phyloP scores from a whole-genome alignment of 2,888 invertebrate species.

The Ennomos fuscantarius region DNA sequence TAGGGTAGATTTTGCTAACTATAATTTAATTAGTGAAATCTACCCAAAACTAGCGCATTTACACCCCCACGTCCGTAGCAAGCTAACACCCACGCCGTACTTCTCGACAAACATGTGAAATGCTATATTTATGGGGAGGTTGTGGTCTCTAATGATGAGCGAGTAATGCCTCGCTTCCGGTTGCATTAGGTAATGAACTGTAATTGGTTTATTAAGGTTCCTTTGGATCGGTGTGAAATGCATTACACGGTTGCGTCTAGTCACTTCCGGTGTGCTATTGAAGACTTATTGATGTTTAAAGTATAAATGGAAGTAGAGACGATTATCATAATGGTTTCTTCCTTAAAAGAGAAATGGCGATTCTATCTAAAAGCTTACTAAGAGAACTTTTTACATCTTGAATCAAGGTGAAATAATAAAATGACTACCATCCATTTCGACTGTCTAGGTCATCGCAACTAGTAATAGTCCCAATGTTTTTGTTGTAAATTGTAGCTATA shows the following conservation, averaged over 20 bases:
- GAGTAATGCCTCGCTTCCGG: constrained; percentile 79
- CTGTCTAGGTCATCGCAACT: too few species aligned
- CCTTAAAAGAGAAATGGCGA: not conserved
- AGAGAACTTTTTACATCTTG: too few species aligned
- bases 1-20: too few species aligned
- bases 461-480: too few species aligned
- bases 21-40: constrained; percentile 3
- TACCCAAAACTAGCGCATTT: constrained; percentile 14
- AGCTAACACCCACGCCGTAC: constrained; percentile 46
- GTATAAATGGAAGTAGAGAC: constrained; percentile 24
- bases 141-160: constrained; percentile 79
- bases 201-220: constrained; percentile 79
- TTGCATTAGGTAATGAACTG: constrained; percentile 78
- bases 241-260: constrained; percentile 60
- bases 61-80: constrained; percentile 40
- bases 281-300: constrained; percentile 30
- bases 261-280: constrained; percentile 51
- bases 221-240: constrained; percentile 69
- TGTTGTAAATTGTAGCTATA: too few species aligned
- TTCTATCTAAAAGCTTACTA: too few species aligned
- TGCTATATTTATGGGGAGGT: constrained; percentile 71
- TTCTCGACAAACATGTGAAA: constrained; percentile 67
- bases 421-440: too few species aligned
- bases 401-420: too few species aligned
- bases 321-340: constrained; percentile 29